phyloP scores from a whole-genome alignment of 2,113 vertebrate genomes.

The Saccopteryx bilineata region DNA sequence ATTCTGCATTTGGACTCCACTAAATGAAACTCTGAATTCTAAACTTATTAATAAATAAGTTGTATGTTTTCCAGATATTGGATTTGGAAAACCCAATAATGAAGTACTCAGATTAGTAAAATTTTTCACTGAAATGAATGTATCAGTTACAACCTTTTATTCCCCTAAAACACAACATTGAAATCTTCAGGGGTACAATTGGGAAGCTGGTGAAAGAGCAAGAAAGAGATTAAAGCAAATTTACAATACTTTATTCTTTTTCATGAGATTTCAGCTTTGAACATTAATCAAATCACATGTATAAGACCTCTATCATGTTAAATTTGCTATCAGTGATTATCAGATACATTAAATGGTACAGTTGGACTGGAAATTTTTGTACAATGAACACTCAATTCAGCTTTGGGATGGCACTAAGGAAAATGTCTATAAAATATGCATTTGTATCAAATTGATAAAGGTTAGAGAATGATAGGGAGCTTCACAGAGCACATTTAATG shows the following conservation, averaged over 20 bases:
- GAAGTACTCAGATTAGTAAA: neutral
- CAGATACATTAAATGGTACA: slow-evolving; percentile 39
- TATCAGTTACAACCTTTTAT: neutral
- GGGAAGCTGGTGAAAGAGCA: neutral
- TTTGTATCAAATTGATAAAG: neutral
- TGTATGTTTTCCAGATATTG: neutral
- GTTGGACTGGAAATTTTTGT: neutral
- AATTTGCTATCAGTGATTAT: slow-evolving; percentile 31
- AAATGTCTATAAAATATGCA: slow-evolving; percentile 6
- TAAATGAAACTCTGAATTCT: neutral
- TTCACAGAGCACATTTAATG: slow-evolving; percentile 21
- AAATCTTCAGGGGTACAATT: neutral
- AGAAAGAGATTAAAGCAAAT: slow-evolving; percentile 13
- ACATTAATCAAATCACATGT: neutral
- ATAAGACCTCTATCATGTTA: neutral
- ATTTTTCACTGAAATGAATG: neutral
- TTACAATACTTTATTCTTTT: neutral
- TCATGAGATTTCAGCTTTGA: slow-evolving; percentile 11
- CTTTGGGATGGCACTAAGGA: neutral
- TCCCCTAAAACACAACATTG: neutral
- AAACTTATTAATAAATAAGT: neutral
- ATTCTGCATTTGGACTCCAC: neutral
- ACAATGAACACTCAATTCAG: slow-evolving; percentile 3
- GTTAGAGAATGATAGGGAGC: neutral
- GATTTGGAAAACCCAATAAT: slow-evolving; percentile 4